Base-by-base conservation (phyloP, 1,140 invertebrate species). In the Brachionus rotundiformis region DNA sequence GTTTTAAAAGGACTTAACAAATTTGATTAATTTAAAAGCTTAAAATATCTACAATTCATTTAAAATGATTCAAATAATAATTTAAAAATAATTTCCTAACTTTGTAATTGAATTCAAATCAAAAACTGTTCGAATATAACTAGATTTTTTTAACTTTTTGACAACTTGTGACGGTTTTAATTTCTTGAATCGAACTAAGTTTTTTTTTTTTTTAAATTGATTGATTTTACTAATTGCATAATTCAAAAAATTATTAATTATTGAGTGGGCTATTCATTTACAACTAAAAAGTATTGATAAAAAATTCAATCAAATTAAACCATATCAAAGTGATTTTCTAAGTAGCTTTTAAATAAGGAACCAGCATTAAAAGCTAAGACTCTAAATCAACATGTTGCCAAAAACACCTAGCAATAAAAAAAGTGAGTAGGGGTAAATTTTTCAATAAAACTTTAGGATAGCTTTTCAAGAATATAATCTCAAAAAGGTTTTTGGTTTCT, bases 401-500 rank as follows among this genome's bases (percentile, higher is more conserved):
- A 23, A 68, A 36, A 36, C 33, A 68, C 16, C 29, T 36, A 68
- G 29, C 10, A 68, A 36, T 16, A 36, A 68, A 16, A 33, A 68
- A 68, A 68, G 7, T 36, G 63, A 68, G 63, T 68, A n/a, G 63
- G 63, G 63, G 7, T 68, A 68, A 68, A 68, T 68, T 33, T 68
- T 68, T 68, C 31, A 68, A 33, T 33, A 33, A 68, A 68, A 68
- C 63, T 68, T 68, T 36, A 68, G 63, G 63, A 23, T 68, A 68
- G 63, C 63, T 68, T 68, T 36, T 68, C 33, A 36, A 31, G 63
- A 68, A 68, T 68, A 33, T 68, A 68, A 68, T 68, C 63, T 68
- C 63, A 68, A 36, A 68, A 36, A 16, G 31, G n/a, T 31, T 63
- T 63, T 63, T 63, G 25, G 39, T 63, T 19, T 68, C 33, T 8